Percentiles rank a stretch among this genome's conserved stretches.
These are phyloP conservation scores for Meda fulgida DNA, from an alignment of 2,797 vertebrate genomes.

Conservation along the genomic window DNA sequence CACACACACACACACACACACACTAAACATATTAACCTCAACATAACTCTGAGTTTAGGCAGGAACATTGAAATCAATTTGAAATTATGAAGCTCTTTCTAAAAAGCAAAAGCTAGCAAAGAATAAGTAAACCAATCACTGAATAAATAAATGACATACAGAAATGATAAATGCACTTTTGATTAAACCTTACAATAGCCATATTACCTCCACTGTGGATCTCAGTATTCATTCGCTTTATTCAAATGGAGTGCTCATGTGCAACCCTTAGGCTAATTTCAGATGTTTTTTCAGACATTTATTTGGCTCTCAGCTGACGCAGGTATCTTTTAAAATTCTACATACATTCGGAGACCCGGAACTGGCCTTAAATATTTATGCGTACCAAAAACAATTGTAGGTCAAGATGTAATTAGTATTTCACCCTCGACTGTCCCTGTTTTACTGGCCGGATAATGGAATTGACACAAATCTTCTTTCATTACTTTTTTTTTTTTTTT, in stretches of 20 bases:
- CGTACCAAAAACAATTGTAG: conserved; percentile 37
- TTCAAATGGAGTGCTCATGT: conserved; percentile 14
- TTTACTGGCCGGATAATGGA: not conserved
- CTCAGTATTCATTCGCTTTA: conserved; percentile 4
- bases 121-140: not conserved
- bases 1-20: not conserved
- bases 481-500: not conserved
- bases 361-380: conserved; percentile 33
- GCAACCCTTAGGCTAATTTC: conserved; percentile 7
- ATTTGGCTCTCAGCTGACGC: conserved; percentile 12
- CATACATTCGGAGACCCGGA: not conserved
- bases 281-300: conserved; percentile 21
- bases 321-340: conserved; percentile 37
- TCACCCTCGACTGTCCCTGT: not conserved
- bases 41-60: not conserved
- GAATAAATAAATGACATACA: not conserved
- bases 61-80: not conserved
- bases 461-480: not conserved
- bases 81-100: conserved; percentile 33
- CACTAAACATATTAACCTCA: not conserved
- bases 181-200: conserved; percentile 31
- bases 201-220: conserved; percentile 31
- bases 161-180: not conserved
- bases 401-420: conserved; percentile 37
- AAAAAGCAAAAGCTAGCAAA: conserved; percentile 30